Percentiles rank a stretch among this genome's conserved stretches.
Evolutionary conservation across 2,888 invertebrate genomes (phyloP).

Genomic region (Cremastobaeus sp.): DNA sequence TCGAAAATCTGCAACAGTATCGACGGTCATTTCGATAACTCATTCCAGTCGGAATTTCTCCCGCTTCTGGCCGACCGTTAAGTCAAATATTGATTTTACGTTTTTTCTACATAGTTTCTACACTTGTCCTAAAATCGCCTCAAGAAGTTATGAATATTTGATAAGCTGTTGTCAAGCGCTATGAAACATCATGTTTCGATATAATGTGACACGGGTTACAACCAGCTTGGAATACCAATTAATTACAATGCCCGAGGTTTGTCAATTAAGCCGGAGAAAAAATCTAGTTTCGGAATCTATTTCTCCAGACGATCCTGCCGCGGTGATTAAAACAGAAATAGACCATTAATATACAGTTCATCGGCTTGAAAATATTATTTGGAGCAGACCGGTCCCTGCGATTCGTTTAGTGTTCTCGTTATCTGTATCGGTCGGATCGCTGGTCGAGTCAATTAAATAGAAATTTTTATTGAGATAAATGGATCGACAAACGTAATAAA

Average conservation of each 20-base stretch:
- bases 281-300: neutral
- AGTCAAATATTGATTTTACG: conserved; percentile 20
- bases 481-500: neutral
- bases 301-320: neutral
- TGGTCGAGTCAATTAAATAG: conserved; percentile 8
- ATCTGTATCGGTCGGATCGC: neutral
- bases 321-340: neutral
- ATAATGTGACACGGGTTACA: conserved; percentile 12
- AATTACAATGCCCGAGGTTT: conserved; percentile 4
- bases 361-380: conserved; percentile 14
- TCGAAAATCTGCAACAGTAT: neutral
- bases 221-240: conserved; percentile 11
- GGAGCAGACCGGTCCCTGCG: conserved; percentile 14
- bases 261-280: conserved; percentile 11
- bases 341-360: neutral
- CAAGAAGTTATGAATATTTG: conserved; percentile 14
- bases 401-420: neutral
- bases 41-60: conserved; percentile 12
- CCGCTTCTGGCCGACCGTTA: conserved; percentile 10
- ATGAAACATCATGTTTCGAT: conserved; percentile 22
- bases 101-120: conserved; percentile 1
- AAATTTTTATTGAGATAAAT: conserved; percentile 10
- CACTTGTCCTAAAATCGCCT: conserved; percentile 27
- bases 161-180: conserved; percentile 3
- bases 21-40: conserved; percentile 7